Percentiles rank a stretch among this genome's conserved stretches.
These are phyloP conservation scores for Gnathonemus longibarbis DNA, from an alignment of 2,113 vertebrate species.

Conservation along the genomic window DNA sequence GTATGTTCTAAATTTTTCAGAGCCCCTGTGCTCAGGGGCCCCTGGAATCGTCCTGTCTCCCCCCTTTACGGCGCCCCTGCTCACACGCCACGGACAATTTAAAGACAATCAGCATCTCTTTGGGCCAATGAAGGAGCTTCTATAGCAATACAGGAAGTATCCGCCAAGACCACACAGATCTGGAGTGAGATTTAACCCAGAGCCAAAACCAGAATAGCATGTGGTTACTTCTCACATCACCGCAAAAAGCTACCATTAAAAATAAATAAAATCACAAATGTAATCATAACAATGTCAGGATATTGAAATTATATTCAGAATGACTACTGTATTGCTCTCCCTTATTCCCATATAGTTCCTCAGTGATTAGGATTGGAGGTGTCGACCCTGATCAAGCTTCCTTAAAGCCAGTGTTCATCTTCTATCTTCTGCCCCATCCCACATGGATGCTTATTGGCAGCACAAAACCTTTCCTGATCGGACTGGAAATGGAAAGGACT, in stretches of 20 bases:
- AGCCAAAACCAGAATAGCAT: neutral
- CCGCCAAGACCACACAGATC: neutral
- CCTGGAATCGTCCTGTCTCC: no score
- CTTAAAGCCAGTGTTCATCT: neutral
- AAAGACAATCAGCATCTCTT: neutral
- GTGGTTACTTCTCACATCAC: neutral
- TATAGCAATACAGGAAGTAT: neutral
- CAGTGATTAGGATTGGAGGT: neutral
- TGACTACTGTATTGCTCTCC: neutral
- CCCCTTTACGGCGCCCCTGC: no score
- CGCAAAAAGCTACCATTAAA: neutral
- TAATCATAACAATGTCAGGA: neutral
- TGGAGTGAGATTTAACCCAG: neutral
- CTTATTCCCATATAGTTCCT: neutral
- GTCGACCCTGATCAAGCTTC: neutral
- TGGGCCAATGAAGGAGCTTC: neutral
- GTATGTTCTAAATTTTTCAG: no score
- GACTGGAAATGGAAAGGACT: neutral
- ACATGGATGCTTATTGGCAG: neutral
- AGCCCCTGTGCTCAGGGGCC: no score
- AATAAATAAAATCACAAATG: neutral
- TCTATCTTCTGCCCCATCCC: neutral
- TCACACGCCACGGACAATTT: neutral
- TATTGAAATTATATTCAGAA: neutral
- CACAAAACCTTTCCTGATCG: neutral